Conservation (phyloP, 2,113 vertebrate genomes). For the Charina bottae region DNA sequence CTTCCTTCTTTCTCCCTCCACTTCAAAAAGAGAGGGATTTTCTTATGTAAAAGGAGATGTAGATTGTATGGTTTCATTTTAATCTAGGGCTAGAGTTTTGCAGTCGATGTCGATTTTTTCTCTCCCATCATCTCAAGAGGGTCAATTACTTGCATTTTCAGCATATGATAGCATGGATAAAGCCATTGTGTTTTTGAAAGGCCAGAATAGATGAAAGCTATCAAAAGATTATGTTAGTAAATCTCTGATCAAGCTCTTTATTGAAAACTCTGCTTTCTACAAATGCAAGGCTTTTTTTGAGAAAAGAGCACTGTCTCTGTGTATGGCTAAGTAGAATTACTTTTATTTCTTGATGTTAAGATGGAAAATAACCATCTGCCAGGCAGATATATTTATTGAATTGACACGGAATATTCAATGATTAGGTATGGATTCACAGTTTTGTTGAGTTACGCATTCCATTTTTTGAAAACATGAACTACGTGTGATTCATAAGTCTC, state of each 20-base stretch:
- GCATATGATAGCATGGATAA: neutral
- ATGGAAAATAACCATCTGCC: constrained; percentile 17
- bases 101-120: constrained; percentile 20
- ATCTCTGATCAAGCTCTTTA: constrained; percentile 45
- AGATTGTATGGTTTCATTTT: constrained; percentile 23
- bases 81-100: constrained; percentile 35
- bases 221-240: constrained; percentile 29
- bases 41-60: neutral
- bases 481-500: constrained; percentile 11
- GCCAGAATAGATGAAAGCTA: constrained; percentile 25
- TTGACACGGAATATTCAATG: constrained; percentile 31
- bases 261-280: constrained; percentile 21
- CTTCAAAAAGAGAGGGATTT: neutral
- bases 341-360: constrained; percentile 32
- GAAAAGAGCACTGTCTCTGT: constrained; percentile 39
- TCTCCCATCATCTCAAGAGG: constrained; percentile 30
- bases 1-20: neutral
- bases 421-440: constrained; percentile 2
- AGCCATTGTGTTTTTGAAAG: constrained; percentile 37
- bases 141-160: neutral
- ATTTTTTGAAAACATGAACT: constrained; percentile 20
- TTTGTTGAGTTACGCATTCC: constrained; percentile 18
- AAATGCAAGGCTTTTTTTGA: constrained; percentile 34
- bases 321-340: constrained; percentile 8
- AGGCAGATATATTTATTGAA: neutral